Evolutionary conservation across 2,113 vertebrate species (phyloP).

Genomic region (Empidonax traillii): DNA sequence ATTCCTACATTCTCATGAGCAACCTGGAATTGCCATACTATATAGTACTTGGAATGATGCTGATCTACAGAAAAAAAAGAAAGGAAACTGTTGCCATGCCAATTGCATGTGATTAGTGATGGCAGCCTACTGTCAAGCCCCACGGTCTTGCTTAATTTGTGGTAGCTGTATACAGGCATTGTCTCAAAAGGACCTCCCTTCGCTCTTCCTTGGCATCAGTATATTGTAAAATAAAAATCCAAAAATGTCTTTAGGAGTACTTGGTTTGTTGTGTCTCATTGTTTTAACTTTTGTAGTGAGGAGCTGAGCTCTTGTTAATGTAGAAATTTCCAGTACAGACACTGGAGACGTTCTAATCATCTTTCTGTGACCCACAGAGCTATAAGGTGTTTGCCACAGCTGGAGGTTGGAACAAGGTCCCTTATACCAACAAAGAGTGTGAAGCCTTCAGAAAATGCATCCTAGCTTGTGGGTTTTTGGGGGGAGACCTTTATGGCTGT

Average conservation of each 20-base stretch:
- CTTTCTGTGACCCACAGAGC: background rate
- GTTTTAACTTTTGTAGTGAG: background rate
- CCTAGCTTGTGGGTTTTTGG: background rate
- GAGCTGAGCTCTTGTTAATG: background rate
- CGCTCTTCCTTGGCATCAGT: background rate
- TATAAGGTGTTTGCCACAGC: background rate
- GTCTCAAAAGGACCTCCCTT: background rate
- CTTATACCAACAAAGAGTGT: background rate
- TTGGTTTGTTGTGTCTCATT: background rate
- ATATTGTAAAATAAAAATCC: background rate
- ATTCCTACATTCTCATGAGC: background rate
- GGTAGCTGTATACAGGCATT: background rate
- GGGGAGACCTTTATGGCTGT: background rate
- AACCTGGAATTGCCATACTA: background rate
- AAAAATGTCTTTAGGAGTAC: background rate
- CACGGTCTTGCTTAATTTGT: background rate
- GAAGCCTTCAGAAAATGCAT: background rate
- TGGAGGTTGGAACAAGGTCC: background rate
- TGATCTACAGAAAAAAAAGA: background rate
- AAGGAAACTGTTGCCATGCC: conserved; percentile 7
- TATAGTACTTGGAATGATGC: background rate
- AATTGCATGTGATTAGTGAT: background rate
- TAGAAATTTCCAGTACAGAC: background rate
- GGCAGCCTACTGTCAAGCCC: background rate
- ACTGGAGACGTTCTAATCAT: background rate